Evolutionary conservation across 2,888 invertebrate genomes (phyloP).

Genomic region (Piscicola geometra): DNA sequence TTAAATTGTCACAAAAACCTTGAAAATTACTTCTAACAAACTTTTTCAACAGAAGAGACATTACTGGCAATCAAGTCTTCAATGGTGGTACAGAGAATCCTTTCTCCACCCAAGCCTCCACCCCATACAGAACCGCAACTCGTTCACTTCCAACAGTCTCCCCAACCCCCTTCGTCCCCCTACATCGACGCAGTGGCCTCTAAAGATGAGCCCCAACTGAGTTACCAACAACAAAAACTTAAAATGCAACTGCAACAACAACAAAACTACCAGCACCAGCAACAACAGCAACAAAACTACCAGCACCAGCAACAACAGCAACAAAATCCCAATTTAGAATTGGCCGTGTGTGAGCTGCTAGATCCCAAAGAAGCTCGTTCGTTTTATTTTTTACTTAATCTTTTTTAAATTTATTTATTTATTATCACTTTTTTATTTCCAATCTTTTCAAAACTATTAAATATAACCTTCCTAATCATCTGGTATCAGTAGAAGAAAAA

Average conservation of each 20-base stretch:
- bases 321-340: constrained; percentile 1
- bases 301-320: neutral
- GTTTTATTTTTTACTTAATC: neutral
- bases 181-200: neutral
- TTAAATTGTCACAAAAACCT: no score
- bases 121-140: neutral
- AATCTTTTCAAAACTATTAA: no score
- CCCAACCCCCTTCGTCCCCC: no score
- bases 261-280: neutral
- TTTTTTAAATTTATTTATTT: no score
- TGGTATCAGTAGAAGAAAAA: no score
- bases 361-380: constrained; percentile 31
- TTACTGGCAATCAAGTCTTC: constrained; percentile 30
- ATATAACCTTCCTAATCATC: no score
- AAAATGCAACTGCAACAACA: neutral
- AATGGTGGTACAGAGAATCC: constrained; percentile 31
- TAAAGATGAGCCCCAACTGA: constrained; percentile 1
- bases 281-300: constrained; percentile 1
- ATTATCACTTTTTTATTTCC: no score
- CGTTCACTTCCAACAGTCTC: neutral
- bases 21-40: no score
- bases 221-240: neutral
- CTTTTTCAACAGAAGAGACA: no score
- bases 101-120: constrained; percentile 11
- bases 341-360: constrained; percentile 25